Base-by-base conservation (phyloP, 2,797 vertebrate species). In the Furcifer pardalis region DNA sequence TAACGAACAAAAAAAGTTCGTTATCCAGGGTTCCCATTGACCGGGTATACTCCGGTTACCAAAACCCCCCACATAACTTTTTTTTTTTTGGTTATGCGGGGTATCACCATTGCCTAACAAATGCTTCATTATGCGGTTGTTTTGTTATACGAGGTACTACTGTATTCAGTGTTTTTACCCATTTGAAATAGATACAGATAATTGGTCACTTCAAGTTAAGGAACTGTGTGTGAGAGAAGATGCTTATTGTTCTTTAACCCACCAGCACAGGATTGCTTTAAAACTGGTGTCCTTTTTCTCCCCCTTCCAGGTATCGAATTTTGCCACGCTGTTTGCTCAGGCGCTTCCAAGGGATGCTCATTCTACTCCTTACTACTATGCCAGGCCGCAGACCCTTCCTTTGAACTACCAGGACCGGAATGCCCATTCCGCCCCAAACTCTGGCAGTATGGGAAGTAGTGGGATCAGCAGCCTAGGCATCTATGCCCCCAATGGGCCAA, bases 301-400 rank as follows among this genome's bases (percentile, higher is more conserved):
- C 74, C 1, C 66, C 37, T 71, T 90, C 27, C 94, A 99, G 98
- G 97, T 97, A 32, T 97, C 97, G 66, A 97, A 94, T 93, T 99
- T 98, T 59, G 96, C 98, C 5, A 91, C 97, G 0, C 92, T 99
- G 75, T 99, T 99, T 78, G 98, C 98, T 84, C 98, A 99, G 90
- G 97, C 97, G 0, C 95, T 99, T 82, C 98, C 98, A 15, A 95
- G 98, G 77, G 98, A 99, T 73, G 97, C 98, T 85, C 98, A 99
- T 91, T 99, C 99, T 23, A 99, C 98, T 12, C 99, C 99, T 0
- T 99, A 98, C 91, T 99, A 98, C 96, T 98, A 97, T 79, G 96
- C 98, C 80, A 96, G 99, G 83, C 98, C 99, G 2, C 98, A 99
- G 93, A 99, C 97, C 82, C 97, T 99, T 71, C 97, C 97, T 0